These are phyloP conservation scores for Autographa gamma DNA, from an alignment of 2,888 invertebrate genomes.

Conservation along the genomic window DNA sequence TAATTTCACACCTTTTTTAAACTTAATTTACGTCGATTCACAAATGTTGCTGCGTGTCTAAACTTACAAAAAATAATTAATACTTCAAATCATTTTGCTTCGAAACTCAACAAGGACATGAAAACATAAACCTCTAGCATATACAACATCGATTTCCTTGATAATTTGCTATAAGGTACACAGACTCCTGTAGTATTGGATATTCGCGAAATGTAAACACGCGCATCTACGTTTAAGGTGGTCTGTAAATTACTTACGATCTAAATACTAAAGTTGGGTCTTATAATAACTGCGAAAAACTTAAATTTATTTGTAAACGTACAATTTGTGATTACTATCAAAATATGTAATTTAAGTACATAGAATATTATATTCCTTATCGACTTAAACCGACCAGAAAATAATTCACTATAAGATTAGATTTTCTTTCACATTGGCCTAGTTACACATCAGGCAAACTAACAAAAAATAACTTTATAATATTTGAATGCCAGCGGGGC, in stretches of 20 bases:
- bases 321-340: no score
- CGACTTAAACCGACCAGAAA: not conserved
- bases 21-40: no score
- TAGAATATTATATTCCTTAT: constrained; percentile 2
- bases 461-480: no score
- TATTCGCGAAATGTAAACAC: not conserved
- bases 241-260: not conserved
- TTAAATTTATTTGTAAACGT: no score
- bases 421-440: no score
- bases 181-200: not conserved
- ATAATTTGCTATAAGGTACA: not conserved
- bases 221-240: not conserved
- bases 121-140: not conserved
- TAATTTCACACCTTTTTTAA: no score
- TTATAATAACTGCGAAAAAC: not conserved
- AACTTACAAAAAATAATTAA: no score
- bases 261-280: not conserved
- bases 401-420: not conserved
- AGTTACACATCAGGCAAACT: no score
- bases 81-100: not conserved
- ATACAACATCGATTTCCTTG: not conserved
- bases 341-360: no score
- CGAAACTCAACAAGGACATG: not conserved
- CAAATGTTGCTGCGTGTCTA: no score
- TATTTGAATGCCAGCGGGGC: no score